phyloP scores from a whole-genome alignment of 2,888 invertebrate species.

The Ormyrus labotus region DNA sequence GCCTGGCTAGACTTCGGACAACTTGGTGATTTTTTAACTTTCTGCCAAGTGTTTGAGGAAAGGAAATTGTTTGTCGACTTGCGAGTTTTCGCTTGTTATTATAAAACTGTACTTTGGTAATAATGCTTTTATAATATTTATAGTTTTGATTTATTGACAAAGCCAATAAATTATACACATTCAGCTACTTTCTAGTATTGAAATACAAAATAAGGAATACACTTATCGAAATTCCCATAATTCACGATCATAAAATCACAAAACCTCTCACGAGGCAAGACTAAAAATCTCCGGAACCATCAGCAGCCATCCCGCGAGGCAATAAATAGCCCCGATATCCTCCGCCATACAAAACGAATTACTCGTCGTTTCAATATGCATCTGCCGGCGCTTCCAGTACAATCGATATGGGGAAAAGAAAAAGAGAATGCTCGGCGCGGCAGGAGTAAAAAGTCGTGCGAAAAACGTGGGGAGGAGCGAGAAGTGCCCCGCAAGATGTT shows the following conservation, averaged over 20 bases:
- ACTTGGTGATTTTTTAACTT: too few relatives aligned
- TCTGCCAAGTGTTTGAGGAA: too few relatives aligned
- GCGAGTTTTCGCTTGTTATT: too few relatives aligned
- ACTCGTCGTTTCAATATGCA: conserved; percentile 31
- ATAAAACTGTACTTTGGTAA: too few relatives aligned
- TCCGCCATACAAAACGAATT: background rate
- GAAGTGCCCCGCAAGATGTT: conserved; percentile 72
- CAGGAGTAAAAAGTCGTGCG: conserved; percentile 49
- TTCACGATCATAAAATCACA: too few relatives aligned
- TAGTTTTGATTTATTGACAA: too few relatives aligned
- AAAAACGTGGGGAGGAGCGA: conserved; percentile 61
- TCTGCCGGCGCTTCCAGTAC: background rate
- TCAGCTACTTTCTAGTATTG: background rate
- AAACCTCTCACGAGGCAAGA: background rate
- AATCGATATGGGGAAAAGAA: background rate
- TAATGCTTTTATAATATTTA: too few relatives aligned
- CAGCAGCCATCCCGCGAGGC: background rate
- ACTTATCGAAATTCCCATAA: too few relatives aligned
- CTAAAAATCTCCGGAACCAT: background rate
- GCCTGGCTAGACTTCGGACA: too few relatives aligned
- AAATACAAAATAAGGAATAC: background rate
- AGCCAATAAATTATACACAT: too few relatives aligned
- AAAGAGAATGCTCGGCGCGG: background rate
- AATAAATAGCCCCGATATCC: conserved; percentile 17
- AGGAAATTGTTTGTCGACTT: too few relatives aligned